Percentiles rank a stretch among this genome's conserved stretches.
Conservation (phyloP, 2,113 vertebrate species). For the Ifrita kowaldi region DNA sequence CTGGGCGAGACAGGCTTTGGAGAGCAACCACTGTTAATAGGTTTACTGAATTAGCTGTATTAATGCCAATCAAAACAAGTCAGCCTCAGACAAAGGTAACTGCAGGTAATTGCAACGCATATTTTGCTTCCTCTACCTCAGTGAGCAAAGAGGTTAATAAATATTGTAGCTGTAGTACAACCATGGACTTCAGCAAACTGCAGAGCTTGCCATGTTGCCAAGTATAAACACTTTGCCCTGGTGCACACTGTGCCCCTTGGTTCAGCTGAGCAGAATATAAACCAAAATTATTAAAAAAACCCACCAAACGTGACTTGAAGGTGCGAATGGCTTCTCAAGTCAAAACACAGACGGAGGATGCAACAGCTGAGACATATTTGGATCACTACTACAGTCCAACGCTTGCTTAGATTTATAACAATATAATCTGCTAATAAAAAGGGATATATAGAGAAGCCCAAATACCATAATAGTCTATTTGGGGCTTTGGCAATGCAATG, state of each 20-base stretch:
- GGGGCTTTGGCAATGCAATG: slow-evolving; percentile 8
- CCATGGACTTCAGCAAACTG: not conserved
- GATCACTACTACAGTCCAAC: not conserved
- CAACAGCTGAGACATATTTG: not conserved
- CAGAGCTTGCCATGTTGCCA: not conserved
- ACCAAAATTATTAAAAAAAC: slow-evolving; percentile 7
- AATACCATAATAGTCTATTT: slow-evolving; percentile 15
- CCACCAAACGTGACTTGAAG: slow-evolving; percentile 22
- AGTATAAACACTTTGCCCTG: not conserved
- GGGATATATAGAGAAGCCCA: slow-evolving; percentile 38
- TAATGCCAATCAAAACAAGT: not conserved
- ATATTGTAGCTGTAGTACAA: not conserved
- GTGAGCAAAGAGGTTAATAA: not conserved
- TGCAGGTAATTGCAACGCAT: not conserved
- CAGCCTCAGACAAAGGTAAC: not conserved
- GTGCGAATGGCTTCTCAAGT: slow-evolving; percentile 30
- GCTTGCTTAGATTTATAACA: slow-evolving; percentile 39
- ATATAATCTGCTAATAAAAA: slow-evolving; percentile 55
- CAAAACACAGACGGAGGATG: not conserved
- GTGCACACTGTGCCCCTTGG: not conserved
- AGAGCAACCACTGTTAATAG: not conserved
- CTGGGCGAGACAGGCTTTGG: not conserved
- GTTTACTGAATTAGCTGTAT: not conserved
- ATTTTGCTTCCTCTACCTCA: not conserved
- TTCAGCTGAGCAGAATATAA: slow-evolving; percentile 1